Percentiles rank a stretch among this genome's conserved stretches.
These are phyloP conservation scores for Regulus satrapa DNA, from an alignment of 2,113 vertebrate genomes.

Conservation along the genomic window DNA sequence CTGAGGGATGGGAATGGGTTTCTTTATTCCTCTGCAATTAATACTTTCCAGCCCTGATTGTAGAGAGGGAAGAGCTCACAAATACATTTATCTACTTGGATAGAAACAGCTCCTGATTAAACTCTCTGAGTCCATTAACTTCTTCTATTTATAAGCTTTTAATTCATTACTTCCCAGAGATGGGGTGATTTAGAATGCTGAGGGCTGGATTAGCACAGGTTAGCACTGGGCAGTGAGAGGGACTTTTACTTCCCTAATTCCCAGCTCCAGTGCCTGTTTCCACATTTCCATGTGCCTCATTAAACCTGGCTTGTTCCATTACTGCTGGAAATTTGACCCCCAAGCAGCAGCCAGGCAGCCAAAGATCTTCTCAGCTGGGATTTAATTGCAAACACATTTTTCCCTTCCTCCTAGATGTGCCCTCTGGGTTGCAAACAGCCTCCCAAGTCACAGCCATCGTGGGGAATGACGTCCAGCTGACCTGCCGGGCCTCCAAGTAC, in stretches of 20 bases:
- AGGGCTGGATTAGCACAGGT: background rate
- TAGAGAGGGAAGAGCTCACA: background rate
- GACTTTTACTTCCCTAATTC: background rate
- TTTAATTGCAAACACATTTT: background rate
- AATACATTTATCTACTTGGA: background rate
- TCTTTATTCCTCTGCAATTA: background rate
- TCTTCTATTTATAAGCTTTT: background rate
- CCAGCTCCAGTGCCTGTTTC: background rate
- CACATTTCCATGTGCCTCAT: background rate
- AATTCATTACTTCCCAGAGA: background rate
- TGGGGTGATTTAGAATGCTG: background rate
- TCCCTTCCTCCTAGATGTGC: conserved; percentile 69
- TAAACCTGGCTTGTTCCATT: background rate
- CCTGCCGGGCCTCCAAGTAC: conserved; percentile 80
- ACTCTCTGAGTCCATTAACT: background rate
- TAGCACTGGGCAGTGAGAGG: background rate
- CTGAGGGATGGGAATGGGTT: background rate
- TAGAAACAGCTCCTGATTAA: background rate
- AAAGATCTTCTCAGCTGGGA: background rate
- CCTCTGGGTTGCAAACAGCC: conserved; percentile 62
- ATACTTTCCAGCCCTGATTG: background rate
- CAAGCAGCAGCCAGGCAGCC: background rate
- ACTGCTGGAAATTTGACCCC: background rate
- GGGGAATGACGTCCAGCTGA: conserved; percentile 72
- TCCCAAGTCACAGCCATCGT: conserved; percentile 65